These are phyloP conservation scores for Theocolax elegans DNA, from an alignment of 1,140 invertebrate species.

Conservation along the genomic window DNA sequence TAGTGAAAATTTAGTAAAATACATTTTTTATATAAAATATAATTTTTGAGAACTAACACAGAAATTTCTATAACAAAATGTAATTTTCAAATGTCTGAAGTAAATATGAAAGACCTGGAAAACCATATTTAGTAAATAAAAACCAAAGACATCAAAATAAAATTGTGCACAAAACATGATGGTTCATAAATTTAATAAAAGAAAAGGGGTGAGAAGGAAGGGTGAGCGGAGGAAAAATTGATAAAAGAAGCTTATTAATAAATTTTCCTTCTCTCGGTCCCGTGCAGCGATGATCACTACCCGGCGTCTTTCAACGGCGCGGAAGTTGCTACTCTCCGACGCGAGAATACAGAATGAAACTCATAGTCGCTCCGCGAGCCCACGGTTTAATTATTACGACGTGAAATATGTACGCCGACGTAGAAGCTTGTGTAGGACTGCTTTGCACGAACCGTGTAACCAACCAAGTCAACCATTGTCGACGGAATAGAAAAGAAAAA, in stretches of 20 bases:
- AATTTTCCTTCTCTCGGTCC: conserved; percentile 27
- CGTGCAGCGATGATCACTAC: conserved; percentile 37
- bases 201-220: background rate
- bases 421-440: conserved; percentile 41
- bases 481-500: conserved; percentile 46
- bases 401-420: conserved; percentile 60
- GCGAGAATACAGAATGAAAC: conserved; percentile 51
- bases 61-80: too few species aligned
- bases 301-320: conserved; percentile 28
- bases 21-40: too few species aligned
- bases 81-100: too few species aligned
- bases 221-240: background rate
- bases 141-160: too few species aligned
- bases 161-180: too few species aligned
- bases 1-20: too few species aligned
- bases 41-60: too few species aligned
- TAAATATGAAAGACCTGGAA: too few species aligned
- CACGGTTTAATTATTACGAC: conserved; percentile 62
- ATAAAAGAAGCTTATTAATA: conserved; percentile 16
- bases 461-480: conserved; percentile 60
- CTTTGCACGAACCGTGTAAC: conserved; percentile 49
- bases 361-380: conserved; percentile 58
- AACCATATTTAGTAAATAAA: too few species aligned
- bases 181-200: conserved; percentile 6
- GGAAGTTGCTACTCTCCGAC: conserved; percentile 41